Conservation (phyloP, 2,797 vertebrate species). For the Hybognathus amarus region DNA sequence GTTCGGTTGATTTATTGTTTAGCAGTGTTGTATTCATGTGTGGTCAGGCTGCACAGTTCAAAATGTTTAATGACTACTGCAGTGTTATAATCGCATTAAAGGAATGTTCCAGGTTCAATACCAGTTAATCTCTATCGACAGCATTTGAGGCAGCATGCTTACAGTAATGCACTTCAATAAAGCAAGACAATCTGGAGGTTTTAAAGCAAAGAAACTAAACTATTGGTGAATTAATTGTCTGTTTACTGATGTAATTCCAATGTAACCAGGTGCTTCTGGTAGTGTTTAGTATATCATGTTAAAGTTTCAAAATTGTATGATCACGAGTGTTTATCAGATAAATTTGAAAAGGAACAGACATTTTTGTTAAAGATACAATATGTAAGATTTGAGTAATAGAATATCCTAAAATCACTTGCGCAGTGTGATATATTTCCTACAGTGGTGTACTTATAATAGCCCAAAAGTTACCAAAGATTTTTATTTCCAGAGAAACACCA, state of each 20-base stretch:
- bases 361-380: background rate
- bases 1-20: slow-evolving; percentile 8
- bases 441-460: no score
- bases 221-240: background rate
- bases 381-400: no score
- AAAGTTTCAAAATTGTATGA: background rate
- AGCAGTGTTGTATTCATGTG: background rate
- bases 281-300: background rate
- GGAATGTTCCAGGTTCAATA: slow-evolving; percentile 1
- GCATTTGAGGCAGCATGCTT: background rate
- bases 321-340: background rate
- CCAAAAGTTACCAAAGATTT: no score
- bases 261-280: background rate
- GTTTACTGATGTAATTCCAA: background rate
- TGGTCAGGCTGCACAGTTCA: background rate
- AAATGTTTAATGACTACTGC: background rate
- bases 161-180: background rate
- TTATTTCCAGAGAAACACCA: no score
- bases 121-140: slow-evolving; percentile 19
- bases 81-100: slow-evolving; percentile 16
- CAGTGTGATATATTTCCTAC: no score
- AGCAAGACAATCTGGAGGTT: background rate
- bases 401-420: no score
- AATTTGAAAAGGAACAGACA: background rate
- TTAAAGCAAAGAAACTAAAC: background rate